phyloP scores from a whole-genome alignment of 2,888 invertebrate species.

The Pomacea canaliculata region DNA sequence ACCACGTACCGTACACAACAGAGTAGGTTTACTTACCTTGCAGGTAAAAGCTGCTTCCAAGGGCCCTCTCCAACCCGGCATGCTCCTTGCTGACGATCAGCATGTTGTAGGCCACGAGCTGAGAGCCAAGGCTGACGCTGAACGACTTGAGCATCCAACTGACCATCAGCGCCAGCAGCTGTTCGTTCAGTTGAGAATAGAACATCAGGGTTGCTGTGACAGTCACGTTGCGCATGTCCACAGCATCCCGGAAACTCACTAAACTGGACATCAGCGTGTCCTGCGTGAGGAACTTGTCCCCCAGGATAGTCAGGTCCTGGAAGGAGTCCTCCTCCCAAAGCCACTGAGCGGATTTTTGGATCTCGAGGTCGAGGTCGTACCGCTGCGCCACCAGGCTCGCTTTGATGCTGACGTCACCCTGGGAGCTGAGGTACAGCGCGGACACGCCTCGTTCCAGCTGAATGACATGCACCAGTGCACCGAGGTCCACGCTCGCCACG shows the following conservation, averaged over 20 bases:
- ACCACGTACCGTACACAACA: no score
- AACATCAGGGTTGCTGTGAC: conserved; percentile 37
- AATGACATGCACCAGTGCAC: conserved; percentile 37
- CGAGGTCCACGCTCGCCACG: conserved; percentile 40
- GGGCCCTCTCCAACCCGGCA: conserved; percentile 49
- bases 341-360: neutral
- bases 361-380: neutral
- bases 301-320: neutral
- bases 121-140: conserved; percentile 36
- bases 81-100: conserved; percentile 47
- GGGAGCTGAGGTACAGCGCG: conserved; percentile 41
- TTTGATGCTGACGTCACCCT: neutral
- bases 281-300: neutral
- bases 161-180: conserved; percentile 40
- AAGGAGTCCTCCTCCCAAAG: neutral
- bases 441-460: conserved; percentile 49
- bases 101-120: conserved; percentile 47
- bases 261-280: conserved; percentile 26
- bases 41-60: conserved; percentile 44
- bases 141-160: conserved; percentile 31
- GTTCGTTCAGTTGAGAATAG: conserved; percentile 39
- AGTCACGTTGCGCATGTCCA: conserved; percentile 30
- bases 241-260: conserved; percentile 19
- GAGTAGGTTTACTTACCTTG: conserved; percentile 37
- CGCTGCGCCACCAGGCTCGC: neutral